Evolutionary conservation across 2,113 vertebrate species (phyloP).

Genomic region (Rhabdomys dilectus): DNA sequence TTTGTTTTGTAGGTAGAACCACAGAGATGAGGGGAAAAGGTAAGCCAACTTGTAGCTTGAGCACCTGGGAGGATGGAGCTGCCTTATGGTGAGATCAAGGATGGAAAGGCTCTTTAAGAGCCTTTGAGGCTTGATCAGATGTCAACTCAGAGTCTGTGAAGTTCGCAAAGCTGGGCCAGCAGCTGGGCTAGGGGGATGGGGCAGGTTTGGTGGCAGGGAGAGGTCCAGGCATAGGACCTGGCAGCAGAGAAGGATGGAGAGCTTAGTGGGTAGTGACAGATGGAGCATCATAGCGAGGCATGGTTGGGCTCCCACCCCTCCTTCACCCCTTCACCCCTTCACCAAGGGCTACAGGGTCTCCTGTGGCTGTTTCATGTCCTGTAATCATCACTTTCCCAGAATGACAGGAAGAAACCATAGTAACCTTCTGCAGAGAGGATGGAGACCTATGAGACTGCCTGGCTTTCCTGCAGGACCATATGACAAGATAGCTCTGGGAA

Average conservation of each 20-base stretch:
- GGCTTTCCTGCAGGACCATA: background rate
- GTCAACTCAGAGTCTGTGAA: background rate
- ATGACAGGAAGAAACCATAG: background rate
- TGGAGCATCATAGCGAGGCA: background rate
- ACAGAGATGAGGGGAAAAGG: background rate
- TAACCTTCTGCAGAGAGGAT: background rate
- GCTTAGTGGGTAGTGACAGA: too few species aligned
- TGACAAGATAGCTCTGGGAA: slow-evolving; percentile 56
- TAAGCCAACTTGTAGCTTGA: background rate
- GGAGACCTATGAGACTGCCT: background rate
- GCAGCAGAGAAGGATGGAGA: too few species aligned
- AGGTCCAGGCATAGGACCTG: background rate
- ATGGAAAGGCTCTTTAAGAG: background rate
- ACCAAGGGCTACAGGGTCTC: background rate
- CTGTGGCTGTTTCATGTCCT: background rate
- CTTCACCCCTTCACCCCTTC: too few species aligned
- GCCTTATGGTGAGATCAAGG: background rate
- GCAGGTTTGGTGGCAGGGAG: background rate
- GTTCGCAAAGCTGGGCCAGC: background rate
- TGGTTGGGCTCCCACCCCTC: background rate
- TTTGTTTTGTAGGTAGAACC: background rate
- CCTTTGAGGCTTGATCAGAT: background rate
- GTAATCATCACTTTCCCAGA: background rate
- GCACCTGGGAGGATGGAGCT: background rate
- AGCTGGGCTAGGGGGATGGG: too few species aligned